These are phyloP conservation scores for Diplolepis rosae DNA, from an alignment of 2,888 invertebrate genomes.

Conservation along the genomic window DNA sequence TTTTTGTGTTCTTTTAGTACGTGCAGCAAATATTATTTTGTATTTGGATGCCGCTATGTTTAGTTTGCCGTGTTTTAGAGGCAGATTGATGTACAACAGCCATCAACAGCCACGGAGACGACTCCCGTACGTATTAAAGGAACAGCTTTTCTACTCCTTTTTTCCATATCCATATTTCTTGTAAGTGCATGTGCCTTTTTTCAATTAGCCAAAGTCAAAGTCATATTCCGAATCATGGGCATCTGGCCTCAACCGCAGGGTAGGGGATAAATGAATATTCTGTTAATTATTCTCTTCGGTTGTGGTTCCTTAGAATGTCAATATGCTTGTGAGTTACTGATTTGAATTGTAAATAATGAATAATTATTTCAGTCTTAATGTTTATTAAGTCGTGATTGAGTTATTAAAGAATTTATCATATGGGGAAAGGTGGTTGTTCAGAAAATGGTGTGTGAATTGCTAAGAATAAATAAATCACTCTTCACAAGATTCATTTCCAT, in stretches of 20 bases:
- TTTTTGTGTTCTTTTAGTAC: constrained; percentile 16
- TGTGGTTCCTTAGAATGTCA: neutral
- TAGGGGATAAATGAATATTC: neutral
- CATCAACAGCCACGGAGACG: constrained; percentile 79
- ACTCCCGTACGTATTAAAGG: constrained; percentile 82
- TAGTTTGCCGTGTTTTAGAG: constrained; percentile 72
- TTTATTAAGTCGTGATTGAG: neutral
- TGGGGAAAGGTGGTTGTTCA: no score
- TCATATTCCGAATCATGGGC: neutral
- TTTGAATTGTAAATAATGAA: neutral
- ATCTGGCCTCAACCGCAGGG: neutral
- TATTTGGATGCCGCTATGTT: constrained; percentile 71
- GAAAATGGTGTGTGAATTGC: no score
- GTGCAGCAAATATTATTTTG: constrained; percentile 71
- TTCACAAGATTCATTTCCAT: neutral
- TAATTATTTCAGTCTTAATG: neutral
- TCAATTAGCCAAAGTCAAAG: neutral
- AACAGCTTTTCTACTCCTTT: constrained; percentile 35
- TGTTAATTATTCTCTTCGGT: neutral
- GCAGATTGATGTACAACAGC: constrained; percentile 57
- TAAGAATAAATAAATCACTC: no score
- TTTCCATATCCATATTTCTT: neutral
- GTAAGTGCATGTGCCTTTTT: neutral
- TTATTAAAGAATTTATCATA: neutral
- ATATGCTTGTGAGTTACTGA: neutral